Evolutionary conservation across 2,113 vertebrate genomes (phyloP), one percentile per base, ranked within the genome.

Genomic region (Argyrosomus japonicus): DNA sequence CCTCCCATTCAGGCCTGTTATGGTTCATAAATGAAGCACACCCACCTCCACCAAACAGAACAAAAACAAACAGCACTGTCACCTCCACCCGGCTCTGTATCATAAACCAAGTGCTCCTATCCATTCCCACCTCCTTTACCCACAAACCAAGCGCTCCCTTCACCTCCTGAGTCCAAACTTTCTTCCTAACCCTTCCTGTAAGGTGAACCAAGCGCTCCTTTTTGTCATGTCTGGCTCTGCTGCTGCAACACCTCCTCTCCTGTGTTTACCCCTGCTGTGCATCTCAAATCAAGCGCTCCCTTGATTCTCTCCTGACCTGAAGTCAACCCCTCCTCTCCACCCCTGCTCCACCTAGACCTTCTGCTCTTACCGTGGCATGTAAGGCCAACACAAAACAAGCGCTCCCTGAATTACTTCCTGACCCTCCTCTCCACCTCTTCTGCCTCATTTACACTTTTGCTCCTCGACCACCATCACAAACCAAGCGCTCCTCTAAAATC

Each of bases 241-340:
- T 69, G 23, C 56, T 14, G 23, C 23, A 14, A 9, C n/a, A n/a
- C 56, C 56, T 27, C 23, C 23, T 4, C n/a, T 5, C 23, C 12
- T 11, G 3, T 19, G 5, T 43, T 43, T 19, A 51, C 10, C 10
- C 43, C 2, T 11, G 29, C 3, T 1, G 3, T 25, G 25, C 29
- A 51, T 36, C 29, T 14, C 1, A 76, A 86, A 76, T 29, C 82
- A 53, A 85, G 65, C 73, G 47, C 51, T 54, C 63, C 83, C 23
- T 45, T 15, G 27, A 15, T 54, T 32, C 21, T 27, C 13, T 50
- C 18, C 19, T 32, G 18, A 68, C 15, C 27, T 7, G 27, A 70
- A n/a, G 6, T 9, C 27, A 75, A 62, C 19, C 36, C 11, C 62
- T 14, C 45, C 72, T 40, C 45, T 21, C 23, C 3, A 1, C n/a